Base-by-base conservation (phyloP, 2,113 vertebrate genomes). In the Mobula birostris region DNA sequence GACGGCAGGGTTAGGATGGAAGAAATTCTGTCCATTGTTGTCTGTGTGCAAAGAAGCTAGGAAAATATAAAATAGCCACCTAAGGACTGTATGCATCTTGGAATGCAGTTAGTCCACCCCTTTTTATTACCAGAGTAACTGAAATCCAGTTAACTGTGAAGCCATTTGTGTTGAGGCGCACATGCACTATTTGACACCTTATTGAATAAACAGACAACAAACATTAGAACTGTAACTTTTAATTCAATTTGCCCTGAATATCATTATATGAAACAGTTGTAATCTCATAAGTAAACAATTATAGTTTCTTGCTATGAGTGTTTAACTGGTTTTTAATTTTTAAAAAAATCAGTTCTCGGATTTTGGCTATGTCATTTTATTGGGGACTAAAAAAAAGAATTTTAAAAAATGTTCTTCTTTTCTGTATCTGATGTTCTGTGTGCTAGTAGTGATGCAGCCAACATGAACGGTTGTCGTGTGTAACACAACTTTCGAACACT, bases 361-460 rank as follows among this genome's bases (percentile, higher is more conserved):
- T 96, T 97, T 98, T 97, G 96, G 97, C 97, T 97, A 96, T 97
- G 96, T 96, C 96, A 96, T 97, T 97, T 97, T 93, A 74, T 96
- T 97, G 97, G 97, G 97, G 97, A 97, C 97, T 98, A 94, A 95
- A 98, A 66, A 48, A 93, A 93, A 93, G 97, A 97, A 97, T 96
- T 98, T 98, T 98, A 98, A 98, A 99, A 98, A 98, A 98, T 99
- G 98, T 99, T 99, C 98, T 99, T 99, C 98, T 99, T 98, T 97
- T 99, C 98, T 99, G 98, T 99, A 99, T 99, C 98, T 98, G 98
- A 99, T 99, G 98, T 99, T 98, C 99, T 99, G 98, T 99, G 98
- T 99, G 98, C 98, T 99, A 99, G 99, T 99, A 99, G 98, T 98
- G 98, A 99, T 98, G 98, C 98, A 98, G 98, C 98, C 98, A 98